Conservation (phyloP, 2,888 invertebrate species). For the Aquatica leii region DNA sequence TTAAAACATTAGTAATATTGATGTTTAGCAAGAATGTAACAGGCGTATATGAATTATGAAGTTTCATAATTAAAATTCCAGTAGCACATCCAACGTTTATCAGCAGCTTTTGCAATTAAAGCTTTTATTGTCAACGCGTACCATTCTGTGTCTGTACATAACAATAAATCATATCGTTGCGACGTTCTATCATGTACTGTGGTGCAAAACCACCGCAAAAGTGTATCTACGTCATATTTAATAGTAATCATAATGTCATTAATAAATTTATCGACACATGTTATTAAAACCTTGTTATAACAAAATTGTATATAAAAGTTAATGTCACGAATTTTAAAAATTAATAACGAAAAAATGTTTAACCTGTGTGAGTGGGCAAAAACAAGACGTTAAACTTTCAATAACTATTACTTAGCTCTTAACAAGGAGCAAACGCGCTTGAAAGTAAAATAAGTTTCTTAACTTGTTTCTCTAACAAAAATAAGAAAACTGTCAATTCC, state of each 20-base stretch:
- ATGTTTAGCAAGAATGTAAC: constrained; percentile 14
- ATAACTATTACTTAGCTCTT: background rate
- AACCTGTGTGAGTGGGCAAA: too few species aligned
- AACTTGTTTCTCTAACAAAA: background rate
- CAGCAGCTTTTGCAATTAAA: constrained; percentile 43
- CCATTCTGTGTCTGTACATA: constrained; percentile 39
- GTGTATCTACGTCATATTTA: constrained; percentile 1
- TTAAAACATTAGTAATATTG: constrained; percentile 16
- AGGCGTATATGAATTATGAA: constrained; percentile 36
- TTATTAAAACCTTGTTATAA: too few species aligned
- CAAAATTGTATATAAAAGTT: too few species aligned
- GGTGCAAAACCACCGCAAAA: background rate
- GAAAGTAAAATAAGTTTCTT: background rate
- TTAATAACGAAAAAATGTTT: too few species aligned
- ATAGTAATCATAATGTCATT: background rate
- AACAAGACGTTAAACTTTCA: background rate
- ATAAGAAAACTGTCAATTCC: background rate
- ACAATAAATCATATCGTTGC: constrained; percentile 39
- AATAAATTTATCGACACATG: too few species aligned
- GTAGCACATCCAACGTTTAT: constrained; percentile 37
- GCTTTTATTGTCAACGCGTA: constrained; percentile 42
- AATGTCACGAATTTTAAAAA: too few species aligned
- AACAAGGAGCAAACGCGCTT: background rate
- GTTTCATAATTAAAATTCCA: constrained; percentile 43
- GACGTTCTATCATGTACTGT: constrained; percentile 31